Evolutionary conservation across 2,888 invertebrate species (phyloP), one percentile per base, ranked within the genome.

Genomic region (Rhaphigaster nebulosa): DNA sequence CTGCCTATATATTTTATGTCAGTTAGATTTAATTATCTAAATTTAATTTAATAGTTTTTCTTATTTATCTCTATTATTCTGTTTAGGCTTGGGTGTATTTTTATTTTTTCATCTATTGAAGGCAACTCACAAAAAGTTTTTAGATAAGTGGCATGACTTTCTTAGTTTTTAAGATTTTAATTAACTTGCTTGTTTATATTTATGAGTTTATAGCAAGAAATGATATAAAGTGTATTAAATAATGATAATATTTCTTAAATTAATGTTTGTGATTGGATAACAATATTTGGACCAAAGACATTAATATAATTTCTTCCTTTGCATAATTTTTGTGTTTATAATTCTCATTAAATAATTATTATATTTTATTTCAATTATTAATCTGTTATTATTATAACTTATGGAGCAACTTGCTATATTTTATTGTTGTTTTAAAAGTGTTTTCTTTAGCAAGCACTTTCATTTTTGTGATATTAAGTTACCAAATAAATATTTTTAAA

Each of bases 381-480:
- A n/a, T 29, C 1, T 29, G 12, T 34, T 70, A 70, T 34, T 45
- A n/a, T n/a, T n/a, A n/a, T 6, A 34, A 38, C 15, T 29, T 76
- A 76, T 76, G 18, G 0, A 76, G 4, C 38, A 38, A 38, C 0
- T 52, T 10, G 10, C 50, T 29, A 54, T 50, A n/a, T 52, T 76
- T 38, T 76, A 23, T 23, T 29, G 4, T 65, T 38, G 29, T 29
- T 65, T 65, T 65, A 29, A 29, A 65, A 20, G 34, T 70, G 70
- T 70, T 70, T 5, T 65, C 65, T 34, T 70, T n/a, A 29, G 20
- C 34, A 76, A 76, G 34, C 84, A 84, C 84, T 84, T 84, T 84
- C n/a, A 50, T 84, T 84, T 76, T 84, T 84, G 84, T 84, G 84
- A 84, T 84, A 84, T 84, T 84, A 84, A n/a, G 84, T 84, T 84